These are phyloP conservation scores for Gari tellinella DNA, from an alignment of 2,888 invertebrate species.

Conservation along the genomic window DNA sequence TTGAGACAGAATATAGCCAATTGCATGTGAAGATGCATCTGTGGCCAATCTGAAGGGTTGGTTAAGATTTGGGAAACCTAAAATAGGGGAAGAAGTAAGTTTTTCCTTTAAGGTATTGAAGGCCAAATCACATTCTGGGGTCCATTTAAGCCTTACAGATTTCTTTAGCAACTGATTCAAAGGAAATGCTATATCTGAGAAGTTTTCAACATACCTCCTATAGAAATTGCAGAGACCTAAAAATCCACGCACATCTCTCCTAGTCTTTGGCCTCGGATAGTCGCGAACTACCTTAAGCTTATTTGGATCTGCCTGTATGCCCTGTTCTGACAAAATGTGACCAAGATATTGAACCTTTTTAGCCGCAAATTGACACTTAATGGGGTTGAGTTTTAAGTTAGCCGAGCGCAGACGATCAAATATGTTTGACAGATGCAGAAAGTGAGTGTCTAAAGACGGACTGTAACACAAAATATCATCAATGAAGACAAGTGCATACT, in stretches of 20 bases:
- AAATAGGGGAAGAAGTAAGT: background rate
- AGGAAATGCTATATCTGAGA: background rate
- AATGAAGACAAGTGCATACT: slow-evolving; percentile 7
- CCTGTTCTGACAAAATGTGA: too few species aligned
- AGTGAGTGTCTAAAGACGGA: slow-evolving; percentile 43
- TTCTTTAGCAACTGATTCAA: background rate
- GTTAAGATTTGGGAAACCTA: background rate
- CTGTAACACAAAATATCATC: slow-evolving; percentile 8
- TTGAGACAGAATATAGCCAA: too few species aligned
- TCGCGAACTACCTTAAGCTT: too few species aligned
- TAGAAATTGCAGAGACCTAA: too few species aligned
- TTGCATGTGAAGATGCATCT: slow-evolving; percentile 33
- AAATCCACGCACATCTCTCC: too few species aligned
- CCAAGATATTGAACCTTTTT: background rate
- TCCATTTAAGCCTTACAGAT: background rate
- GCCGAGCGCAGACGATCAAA: slow-evolving; percentile 49
- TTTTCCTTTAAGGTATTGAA: background rate
- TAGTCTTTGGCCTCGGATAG: too few species aligned
- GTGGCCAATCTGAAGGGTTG: too few species aligned
- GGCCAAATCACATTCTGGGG: background rate
- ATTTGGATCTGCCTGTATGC: too few species aligned
- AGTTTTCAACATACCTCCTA: too few species aligned
- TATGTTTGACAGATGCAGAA: slow-evolving; percentile 40
- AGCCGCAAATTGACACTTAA: too few species aligned
- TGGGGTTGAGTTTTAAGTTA: slow-evolving; percentile 40